A percentile compares a stretch with the other conserved stretches of the same genome.
Evolutionary conservation across 2,113 vertebrate genomes (phyloP).

Genomic region (Sorex fumeus): DNA sequence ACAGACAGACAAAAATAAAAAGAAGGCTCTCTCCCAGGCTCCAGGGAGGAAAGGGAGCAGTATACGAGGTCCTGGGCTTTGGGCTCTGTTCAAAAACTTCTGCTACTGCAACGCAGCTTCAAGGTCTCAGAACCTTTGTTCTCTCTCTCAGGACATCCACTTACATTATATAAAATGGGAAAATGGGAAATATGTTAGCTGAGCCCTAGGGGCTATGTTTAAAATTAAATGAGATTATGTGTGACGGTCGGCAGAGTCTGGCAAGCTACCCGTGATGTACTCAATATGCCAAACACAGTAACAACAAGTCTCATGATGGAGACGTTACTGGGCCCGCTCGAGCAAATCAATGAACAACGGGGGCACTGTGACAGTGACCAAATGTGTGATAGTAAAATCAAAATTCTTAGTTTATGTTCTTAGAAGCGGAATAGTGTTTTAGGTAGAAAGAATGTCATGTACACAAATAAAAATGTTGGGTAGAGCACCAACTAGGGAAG

Average conservation of each 20-base stretch:
- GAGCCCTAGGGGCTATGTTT: neutral
- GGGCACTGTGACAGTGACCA: too few species aligned
- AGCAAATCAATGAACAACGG: too few species aligned
- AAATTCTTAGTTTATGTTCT: neutral
- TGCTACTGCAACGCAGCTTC: neutral
- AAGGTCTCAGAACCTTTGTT: neutral
- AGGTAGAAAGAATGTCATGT: neutral
- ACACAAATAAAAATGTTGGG: neutral
- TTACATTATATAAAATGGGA: neutral
- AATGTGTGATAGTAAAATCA: neutral
- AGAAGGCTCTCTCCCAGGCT: neutral
- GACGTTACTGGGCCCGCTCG: too few species aligned
- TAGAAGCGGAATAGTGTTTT: neutral
- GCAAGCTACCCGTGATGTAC: too few species aligned
- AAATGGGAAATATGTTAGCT: neutral
- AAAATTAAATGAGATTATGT: slow-evolving; percentile 7
- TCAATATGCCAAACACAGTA: too few species aligned
- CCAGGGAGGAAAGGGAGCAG: neutral
- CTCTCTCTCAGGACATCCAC: neutral
- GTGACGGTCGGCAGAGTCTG: slow-evolving; percentile 26
- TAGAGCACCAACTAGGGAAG: neutral
- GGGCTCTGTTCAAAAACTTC: neutral
- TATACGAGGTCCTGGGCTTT: neutral
- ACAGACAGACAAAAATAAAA: neutral
- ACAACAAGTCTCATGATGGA: too few species aligned